These are phyloP conservation scores for Phymorhynchus buccinoides DNA, from an alignment of 1,140 invertebrate genomes.

Conservation along the genomic window DNA sequence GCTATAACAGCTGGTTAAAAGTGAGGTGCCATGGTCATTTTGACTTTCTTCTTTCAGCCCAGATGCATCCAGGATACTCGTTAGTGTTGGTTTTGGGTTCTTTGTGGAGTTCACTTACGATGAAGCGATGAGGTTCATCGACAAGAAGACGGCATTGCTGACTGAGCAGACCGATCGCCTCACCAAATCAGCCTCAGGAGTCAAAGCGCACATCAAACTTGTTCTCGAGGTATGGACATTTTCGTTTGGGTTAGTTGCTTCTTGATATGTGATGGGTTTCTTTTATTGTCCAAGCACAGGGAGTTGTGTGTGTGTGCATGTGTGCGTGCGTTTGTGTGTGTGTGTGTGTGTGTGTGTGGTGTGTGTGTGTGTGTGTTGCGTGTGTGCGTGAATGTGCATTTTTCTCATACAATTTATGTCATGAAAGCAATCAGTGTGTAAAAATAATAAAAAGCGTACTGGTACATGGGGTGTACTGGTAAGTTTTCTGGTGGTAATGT, in stretches of 20 bases:
- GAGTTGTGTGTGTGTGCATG: background rate
- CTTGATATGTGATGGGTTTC: background rate
- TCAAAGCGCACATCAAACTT: conserved; percentile 86
- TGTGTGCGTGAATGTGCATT: background rate
- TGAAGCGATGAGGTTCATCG: conserved; percentile 82
- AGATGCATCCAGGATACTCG: conserved; percentile 80
- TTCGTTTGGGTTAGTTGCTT: background rate
- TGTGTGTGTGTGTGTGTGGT: background rate
- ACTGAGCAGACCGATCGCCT: conserved; percentile 77
- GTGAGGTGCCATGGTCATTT: background rate
- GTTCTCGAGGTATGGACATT: conserved; percentile 73
- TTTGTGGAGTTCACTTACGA: conserved; percentile 82
- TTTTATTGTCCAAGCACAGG: background rate
- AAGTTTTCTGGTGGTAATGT: no score
- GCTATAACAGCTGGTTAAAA: background rate
- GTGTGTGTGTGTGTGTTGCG: background rate
- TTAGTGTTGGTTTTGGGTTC: conserved; percentile 84
- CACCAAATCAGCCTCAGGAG: conserved; percentile 79
- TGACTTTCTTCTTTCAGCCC: conserved; percentile 61
- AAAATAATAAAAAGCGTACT: background rate
- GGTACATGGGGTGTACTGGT: background rate
- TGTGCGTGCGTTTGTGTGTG: background rate
- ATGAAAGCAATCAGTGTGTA: no score
- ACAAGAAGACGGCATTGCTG: conserved; percentile 80
- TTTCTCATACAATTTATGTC: background rate